These are phyloP conservation scores for Pterocles gutturalis DNA, from an alignment of 2,113 vertebrate species.

Conservation along the genomic window DNA sequence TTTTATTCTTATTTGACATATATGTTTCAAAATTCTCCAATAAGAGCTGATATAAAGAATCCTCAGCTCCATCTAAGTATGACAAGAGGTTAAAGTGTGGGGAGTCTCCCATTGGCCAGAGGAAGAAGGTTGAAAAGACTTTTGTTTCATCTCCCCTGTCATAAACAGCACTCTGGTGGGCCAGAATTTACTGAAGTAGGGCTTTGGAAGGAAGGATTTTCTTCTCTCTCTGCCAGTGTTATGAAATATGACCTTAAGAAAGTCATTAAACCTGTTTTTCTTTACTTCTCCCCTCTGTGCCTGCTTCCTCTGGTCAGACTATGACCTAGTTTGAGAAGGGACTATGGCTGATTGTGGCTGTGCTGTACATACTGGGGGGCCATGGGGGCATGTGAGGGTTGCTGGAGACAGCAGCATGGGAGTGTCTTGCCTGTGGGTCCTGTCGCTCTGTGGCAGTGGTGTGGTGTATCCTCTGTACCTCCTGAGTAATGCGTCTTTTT, in stretches of 20 bases:
- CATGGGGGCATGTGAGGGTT: background rate
- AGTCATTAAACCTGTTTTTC: background rate
- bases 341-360: fast-evolving
- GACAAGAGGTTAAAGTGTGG: background rate
- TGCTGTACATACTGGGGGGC: fast-evolving
- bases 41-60: background rate
- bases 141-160: background rate
- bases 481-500: background rate
- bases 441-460: fast-evolving
- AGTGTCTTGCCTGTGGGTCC: fast-evolving
- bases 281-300: background rate
- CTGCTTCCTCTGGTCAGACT: background rate
- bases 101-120: background rate
- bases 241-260: background rate
- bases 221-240: background rate
- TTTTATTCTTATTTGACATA: too few species aligned
- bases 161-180: background rate
- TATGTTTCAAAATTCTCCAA: background rate
- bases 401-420: background rate
- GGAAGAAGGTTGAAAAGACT: background rate
- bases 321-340: background rate
- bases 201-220: background rate
- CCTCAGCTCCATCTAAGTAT: background rate
- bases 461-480: too few species aligned
- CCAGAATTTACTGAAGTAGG: background rate